Percentiles rank a stretch among this genome's conserved stretches.
phyloP scores from a whole-genome alignment of 2,113 vertebrate species.

The Myotis brandtii region DNA sequence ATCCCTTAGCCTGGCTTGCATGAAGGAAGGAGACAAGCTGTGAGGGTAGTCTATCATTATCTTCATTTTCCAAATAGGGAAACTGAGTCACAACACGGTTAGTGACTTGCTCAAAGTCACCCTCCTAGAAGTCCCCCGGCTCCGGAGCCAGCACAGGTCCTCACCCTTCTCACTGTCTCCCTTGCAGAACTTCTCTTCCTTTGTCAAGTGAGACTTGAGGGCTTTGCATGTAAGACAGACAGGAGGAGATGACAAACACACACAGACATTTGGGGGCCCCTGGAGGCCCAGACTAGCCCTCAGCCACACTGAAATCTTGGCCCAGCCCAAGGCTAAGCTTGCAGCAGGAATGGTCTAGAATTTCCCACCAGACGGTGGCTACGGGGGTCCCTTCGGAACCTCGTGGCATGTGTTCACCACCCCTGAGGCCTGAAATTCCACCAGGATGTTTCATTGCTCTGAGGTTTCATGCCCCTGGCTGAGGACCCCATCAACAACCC shows the following conservation, averaged over 20 bases:
- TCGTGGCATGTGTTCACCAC: not conserved
- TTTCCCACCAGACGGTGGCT: not conserved
- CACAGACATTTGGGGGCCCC: not conserved
- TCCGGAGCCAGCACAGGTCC: not conserved
- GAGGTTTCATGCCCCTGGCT: not conserved
- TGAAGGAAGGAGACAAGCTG: not conserved
- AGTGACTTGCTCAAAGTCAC: not conserved
- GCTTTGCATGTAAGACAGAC: not conserved
- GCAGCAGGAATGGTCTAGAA: not conserved
- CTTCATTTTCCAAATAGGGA: not conserved
- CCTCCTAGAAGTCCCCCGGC: not conserved
- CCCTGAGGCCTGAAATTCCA: not conserved
- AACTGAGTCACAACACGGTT: not conserved
- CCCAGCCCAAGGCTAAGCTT: not conserved
- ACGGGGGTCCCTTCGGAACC: not conserved
- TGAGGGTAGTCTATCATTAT: not conserved
- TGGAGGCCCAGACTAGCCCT: not conserved
- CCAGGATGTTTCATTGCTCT: not conserved
- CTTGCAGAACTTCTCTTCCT: not conserved
- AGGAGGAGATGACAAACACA: not conserved
- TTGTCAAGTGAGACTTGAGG: not conserved
- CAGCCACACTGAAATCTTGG: not conserved
- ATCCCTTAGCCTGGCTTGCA: not conserved
- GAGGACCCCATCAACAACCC: not conserved
- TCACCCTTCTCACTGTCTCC: not conserved